Evolutionary conservation across 2,797 vertebrate species (phyloP), one percentile per base, ranked within the genome.

Genomic region (Orestias chungarensis): DNA sequence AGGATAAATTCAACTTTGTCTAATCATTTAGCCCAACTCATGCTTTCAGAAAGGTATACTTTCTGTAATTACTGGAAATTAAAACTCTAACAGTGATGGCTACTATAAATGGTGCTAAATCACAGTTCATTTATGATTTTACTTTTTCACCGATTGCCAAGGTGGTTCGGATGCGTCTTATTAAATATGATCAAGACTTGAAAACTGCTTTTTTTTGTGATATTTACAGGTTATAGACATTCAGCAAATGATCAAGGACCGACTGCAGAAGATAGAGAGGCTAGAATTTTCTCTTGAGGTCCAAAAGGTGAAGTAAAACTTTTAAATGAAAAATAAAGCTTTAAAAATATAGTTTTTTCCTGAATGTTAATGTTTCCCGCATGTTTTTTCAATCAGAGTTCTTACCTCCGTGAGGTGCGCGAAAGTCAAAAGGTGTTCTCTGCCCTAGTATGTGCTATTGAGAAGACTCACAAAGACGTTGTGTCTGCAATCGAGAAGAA

Each of bases 391-490:
- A 44, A 77, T 64, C 85, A 95, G 94, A 92, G 52, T 83, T 93
- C 90, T 6, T 94, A 92, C 81, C 89, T 91, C 18, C 88, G 89
- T 57, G 94, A 95, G 81, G 93, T 94, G 50, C 87, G 93, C 49
- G 94, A 94, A 74, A 95, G 94, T 75, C 92, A 94, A 52, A 92
- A 84, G 75, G 86, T 94, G 55, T 94, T 95, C 68, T 94, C 93
- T 1, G 86, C 79, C 25, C 80, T 95, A 4, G 86, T 94, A 4
- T 85, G 79, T 42, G 82, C 88, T 1, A 93, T 95, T 86, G 94
- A 95, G 82, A 91, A 88, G 78, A 93, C 79, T 65, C 94, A 95
- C 89, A 94, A 92, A 83, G 86, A 79, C 0, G 87, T 95, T 0
- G 83, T 95, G 20, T 27, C 84, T 6, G 88, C 83, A 12, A 92